phyloP scores from a whole-genome alignment of 2,113 vertebrate genomes.

The Tragelaphus strepsiceros region DNA sequence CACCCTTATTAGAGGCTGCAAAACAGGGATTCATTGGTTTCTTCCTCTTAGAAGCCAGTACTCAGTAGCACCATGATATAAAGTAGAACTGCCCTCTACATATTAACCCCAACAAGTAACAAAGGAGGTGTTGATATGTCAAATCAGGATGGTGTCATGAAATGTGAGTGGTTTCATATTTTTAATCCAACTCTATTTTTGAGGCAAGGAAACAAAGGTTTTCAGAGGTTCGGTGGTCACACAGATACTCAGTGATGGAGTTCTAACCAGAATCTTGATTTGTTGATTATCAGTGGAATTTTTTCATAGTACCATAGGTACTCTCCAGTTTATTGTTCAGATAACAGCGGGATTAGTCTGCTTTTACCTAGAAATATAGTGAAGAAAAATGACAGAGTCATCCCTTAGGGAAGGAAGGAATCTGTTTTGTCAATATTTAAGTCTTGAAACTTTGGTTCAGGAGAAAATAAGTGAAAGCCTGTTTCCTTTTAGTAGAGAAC shows the following conservation, averaged over 20 bases:
- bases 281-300: background rate
- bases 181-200: background rate
- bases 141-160: background rate
- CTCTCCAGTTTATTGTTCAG: background rate
- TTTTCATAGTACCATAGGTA: background rate
- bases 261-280: background rate
- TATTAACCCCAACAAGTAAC: background rate
- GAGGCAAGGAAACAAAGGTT: background rate
- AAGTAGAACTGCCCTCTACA: rapidly evolving
- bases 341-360: background rate
- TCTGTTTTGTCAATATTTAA: background rate
- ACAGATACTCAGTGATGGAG: background rate
- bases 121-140: background rate
- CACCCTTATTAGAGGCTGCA: background rate
- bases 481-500: background rate
- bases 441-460: background rate
- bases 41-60: background rate
- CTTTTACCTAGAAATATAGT: background rate
- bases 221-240: background rate
- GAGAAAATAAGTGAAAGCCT: background rate
- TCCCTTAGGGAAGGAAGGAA: background rate
- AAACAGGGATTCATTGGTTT: background rate
- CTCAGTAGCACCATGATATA: background rate
- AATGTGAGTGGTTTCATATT: background rate
- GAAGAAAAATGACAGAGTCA: background rate